These are phyloP conservation scores for Botrylloides violaceus DNA, from an alignment of 23 tunicate genomes.

Conservation along the genomic window DNA sequence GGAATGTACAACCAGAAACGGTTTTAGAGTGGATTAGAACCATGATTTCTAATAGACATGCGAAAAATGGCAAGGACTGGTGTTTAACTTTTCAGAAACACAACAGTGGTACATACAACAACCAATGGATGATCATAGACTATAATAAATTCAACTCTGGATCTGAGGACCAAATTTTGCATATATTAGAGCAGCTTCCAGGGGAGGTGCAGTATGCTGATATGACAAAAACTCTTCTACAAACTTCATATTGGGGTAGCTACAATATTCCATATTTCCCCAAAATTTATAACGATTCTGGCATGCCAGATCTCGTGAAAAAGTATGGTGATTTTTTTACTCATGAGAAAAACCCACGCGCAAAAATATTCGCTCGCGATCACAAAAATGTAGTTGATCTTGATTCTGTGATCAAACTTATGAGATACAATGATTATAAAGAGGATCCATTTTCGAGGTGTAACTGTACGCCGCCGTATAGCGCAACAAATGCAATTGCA, in stretches of 20 bases:
- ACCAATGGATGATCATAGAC: conserved; percentile 66
- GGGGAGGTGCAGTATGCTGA: conserved; percentile 29
- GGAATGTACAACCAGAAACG: conserved; percentile 17
- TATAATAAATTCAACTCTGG: conserved; percentile 35
- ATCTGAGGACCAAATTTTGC: conserved; percentile 7
- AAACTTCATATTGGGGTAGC: conserved; percentile 40
- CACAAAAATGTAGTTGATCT: conserved; percentile 32
- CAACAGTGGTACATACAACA: conserved; percentile 67
- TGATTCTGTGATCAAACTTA: conserved; percentile 22
- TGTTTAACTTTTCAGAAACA: conserved; percentile 18
- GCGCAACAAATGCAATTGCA: conserved; percentile 32
- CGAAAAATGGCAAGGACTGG: conserved; percentile 37
- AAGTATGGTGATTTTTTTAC: conserved; percentile 42
- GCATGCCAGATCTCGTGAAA: conserved; percentile 12
- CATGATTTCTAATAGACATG: conserved; percentile 36
- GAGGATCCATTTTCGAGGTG: conserved; percentile 31
- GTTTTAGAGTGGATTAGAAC: conserved; percentile 46
- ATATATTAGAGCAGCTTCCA: conserved; percentile 50
- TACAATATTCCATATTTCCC: conserved; percentile 50
- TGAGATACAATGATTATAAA: conserved; percentile 48
- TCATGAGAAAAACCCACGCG: conserved; percentile 41
- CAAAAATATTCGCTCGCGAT: conserved; percentile 39
- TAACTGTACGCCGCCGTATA: conserved; percentile 42
- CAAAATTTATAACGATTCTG: conserved; percentile 23
- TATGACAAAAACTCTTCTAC: conserved; percentile 10